A percentile compares a stretch with the other conserved stretches of the same genome.
phyloP scores from a whole-genome alignment of 2,888 invertebrate genomes.

The Esperia sulphurella region DNA sequence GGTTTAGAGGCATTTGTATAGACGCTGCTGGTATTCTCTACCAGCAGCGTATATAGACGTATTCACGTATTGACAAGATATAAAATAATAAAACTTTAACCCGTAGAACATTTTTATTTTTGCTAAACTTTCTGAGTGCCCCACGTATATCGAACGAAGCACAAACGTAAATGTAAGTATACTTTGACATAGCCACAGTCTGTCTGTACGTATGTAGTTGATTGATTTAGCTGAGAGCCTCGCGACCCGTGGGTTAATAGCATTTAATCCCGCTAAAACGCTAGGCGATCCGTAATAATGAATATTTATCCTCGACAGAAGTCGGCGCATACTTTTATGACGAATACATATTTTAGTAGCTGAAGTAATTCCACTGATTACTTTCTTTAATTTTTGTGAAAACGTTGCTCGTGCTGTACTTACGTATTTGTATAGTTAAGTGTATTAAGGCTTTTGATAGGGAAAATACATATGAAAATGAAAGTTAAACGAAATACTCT shows the following conservation, averaged over 20 bases:
- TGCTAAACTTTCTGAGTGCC: too few relatives aligned
- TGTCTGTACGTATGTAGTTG: conserved; percentile 23
- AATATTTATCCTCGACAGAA: conserved; percentile 75
- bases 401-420: conserved; percentile 32
- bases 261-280: conserved; percentile 78
- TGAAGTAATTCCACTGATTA: conserved; percentile 74
- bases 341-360: conserved; percentile 79
- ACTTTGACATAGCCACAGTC: background rate
- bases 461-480: background rate
- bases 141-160: too few relatives aligned
- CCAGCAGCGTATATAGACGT: too few relatives aligned
- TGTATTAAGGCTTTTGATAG: conserved; percentile 52
- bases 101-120: too few relatives aligned
- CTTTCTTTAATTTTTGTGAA: conserved; percentile 76
- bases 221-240: conserved; percentile 68
- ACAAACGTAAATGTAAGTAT: too few relatives aligned
- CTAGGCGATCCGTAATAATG: conserved; percentile 73
- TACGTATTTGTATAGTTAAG: conserved; percentile 36
- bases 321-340: conserved; percentile 75
- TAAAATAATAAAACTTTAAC: too few relatives aligned
- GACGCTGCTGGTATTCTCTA: too few relatives aligned
- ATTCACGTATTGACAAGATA: too few relatives aligned
- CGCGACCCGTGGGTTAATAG: conserved; percentile 58
- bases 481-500: too few relatives aligned
- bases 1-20: too few relatives aligned